Evolutionary conservation across 2,888 invertebrate genomes (phyloP), one percentile per base, ranked within the genome.

Genomic region (Pseudeuparius sepicola): DNA sequence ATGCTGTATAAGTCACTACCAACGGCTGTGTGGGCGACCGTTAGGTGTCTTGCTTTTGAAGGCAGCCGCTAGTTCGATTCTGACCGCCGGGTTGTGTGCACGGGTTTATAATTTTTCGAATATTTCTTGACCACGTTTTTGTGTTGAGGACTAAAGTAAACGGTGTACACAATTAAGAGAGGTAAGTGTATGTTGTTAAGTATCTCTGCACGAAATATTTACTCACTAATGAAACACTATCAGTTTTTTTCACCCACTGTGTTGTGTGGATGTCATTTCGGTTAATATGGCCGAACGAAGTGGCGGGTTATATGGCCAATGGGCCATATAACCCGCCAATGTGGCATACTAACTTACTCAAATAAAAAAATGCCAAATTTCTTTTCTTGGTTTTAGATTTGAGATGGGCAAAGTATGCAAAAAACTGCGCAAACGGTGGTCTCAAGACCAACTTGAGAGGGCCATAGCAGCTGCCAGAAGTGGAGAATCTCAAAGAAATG

Each of bases 401-500:
- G 15, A 32, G 6, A 32, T 32, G 31, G 31, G 4, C 15, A 34
- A 26, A 26, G 7, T 34, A 24, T 15, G 17, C 26, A n/a, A n/a
- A n/a, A n/a, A n/a, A n/a, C n/a, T n/a, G n/a, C n/a, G n/a, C 13
- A 34, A 34, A 18, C 34, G 27, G 34, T 34, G 34, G 27, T 34
- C 34, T 34, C 34, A 34, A 34, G 16, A 27, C 34, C 27, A 34
- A 34, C 26, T 34, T 31, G 31, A 17, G 23, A 10, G 23, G 23
- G 31, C 31, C 23, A 11, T 20, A 31, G 31, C 31, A 31, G 34
- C 20, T 3, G 16, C 16, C 17, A 34, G 26, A 34, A 34, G 24
- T 26, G 34, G 17, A 34, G 27, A 34, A 34, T 27, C 34, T 34
- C 34, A 15, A 34, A 34, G 34, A 34, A 34, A 15, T 34, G 26